A percentile compares a stretch with the other conserved stretches of the same genome.
phyloP scores from a whole-genome alignment of 2,888 invertebrate species.

The Drosophila lacicola region DNA sequence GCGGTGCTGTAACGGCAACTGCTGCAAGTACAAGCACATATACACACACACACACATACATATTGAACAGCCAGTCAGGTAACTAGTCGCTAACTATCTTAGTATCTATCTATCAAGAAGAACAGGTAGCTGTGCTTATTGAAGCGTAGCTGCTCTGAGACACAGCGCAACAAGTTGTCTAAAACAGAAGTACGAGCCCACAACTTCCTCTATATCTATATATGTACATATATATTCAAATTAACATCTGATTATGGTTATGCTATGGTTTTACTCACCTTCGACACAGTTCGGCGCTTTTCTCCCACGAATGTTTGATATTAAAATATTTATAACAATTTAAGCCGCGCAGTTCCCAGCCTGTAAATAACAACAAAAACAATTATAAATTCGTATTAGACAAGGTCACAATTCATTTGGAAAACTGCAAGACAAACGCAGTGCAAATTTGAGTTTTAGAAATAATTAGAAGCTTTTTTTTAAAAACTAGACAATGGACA shows the following conservation, averaged over 20 bases:
- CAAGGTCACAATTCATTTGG: constrained; percentile 57
- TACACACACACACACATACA: neutral
- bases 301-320: constrained; percentile 98
- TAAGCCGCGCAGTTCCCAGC: constrained; percentile 96
- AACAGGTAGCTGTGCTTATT: constrained; percentile 59
- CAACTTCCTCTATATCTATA: constrained; percentile 57
- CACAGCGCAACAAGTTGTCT: constrained; percentile 40
- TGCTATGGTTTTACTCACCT: constrained; percentile 88
- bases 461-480: neutral
- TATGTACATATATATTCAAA: constrained; percentile 38
- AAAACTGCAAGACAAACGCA: constrained; percentile 25
- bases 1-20: constrained; percentile 76
- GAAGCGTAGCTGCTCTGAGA: constrained; percentile 54
- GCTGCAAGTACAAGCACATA: constrained; percentile 24
- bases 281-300: constrained; percentile 96
- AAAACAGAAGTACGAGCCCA: constrained; percentile 33
- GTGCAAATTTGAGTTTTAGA: neutral
- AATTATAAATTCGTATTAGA: constrained; percentile 34
- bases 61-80: constrained; percentile 13
- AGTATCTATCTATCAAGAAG: constrained; percentile 45
- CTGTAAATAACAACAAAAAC: constrained; percentile 87
- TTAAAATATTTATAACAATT: constrained; percentile 98
- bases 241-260: constrained; percentile 70
- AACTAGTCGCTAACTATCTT: constrained; percentile 25
- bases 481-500: neutral